phyloP scores from a whole-genome alignment of 2,888 invertebrate genomes.

The Leistus spinibarbis region DNA sequence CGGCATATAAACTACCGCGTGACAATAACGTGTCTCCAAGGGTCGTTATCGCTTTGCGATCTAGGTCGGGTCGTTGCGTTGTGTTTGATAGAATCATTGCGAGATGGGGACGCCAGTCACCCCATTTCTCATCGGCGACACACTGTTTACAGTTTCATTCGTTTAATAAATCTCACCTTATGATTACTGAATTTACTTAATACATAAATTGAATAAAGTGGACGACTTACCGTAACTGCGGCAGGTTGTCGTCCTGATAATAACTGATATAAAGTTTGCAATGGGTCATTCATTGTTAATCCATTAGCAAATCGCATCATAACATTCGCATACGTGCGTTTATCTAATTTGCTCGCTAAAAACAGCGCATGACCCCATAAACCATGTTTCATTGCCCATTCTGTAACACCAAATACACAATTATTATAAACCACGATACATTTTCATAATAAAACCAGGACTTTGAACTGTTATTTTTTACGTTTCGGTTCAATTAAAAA shows the following conservation, averaged over 20 bases:
- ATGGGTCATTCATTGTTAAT: conserved; percentile 81
- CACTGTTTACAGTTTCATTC: conserved; percentile 54
- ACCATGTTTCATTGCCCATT: conserved; percentile 87
- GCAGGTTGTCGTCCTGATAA: conserved; percentile 82
- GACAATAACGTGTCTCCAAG: conserved; percentile 74
- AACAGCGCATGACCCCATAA: conserved; percentile 96
- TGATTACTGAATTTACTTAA: too few species aligned
- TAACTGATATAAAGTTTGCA: conserved; percentile 92
- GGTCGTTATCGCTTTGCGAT: conserved; percentile 76
- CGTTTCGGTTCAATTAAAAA: too few species aligned
- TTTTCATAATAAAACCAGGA: too few species aligned
- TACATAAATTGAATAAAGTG: too few species aligned
- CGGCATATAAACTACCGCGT: conserved; percentile 84
- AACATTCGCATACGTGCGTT: conserved; percentile 82
- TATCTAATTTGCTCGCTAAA: conserved; percentile 85
- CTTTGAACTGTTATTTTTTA: too few species aligned
- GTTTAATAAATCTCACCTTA: too few species aligned
- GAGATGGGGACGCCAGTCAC: conserved; percentile 95
- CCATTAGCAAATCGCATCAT: conserved; percentile 89
- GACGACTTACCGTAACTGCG: conserved; percentile 69
- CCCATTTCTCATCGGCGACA: conserved; percentile 76
- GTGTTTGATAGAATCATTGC: conserved; percentile 93
- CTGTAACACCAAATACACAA: conserved; percentile 57
- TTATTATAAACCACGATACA: conserved; percentile 21
- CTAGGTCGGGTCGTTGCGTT: conserved; percentile 74